phyloP scores from a whole-genome alignment of 2,797 vertebrate species.

The Simalia tracyae region DNA sequence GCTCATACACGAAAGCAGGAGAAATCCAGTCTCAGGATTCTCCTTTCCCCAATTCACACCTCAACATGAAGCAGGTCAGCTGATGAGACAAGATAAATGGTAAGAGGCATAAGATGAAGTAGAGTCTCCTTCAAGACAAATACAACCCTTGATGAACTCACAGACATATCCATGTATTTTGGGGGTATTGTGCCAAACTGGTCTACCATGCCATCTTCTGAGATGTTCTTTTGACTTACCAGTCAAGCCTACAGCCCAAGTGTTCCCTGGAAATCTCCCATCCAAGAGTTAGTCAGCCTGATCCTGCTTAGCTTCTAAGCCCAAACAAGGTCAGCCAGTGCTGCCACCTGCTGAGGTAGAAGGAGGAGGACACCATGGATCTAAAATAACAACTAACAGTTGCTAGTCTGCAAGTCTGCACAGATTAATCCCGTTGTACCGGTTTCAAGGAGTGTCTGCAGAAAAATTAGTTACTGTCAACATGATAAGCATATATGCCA shows the following conservation, averaged over 20 bases:
- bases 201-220: neutral
- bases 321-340: neutral
- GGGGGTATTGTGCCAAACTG: neutral
- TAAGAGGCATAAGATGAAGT: neutral
- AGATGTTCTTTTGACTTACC: neutral
- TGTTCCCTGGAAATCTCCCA: neutral
- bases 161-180: neutral
- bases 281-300: neutral
- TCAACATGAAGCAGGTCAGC: neutral
- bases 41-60: neutral
- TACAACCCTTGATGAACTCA: neutral
- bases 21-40: neutral
- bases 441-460: neutral
- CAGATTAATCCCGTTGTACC: neutral
- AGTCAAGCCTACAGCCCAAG: neutral
- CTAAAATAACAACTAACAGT: neutral
- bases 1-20: neutral
- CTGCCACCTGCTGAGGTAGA: neutral
- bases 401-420: neutral
- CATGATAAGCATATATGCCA: neutral
- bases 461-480: neutral
- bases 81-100: neutral
- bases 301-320: neutral
- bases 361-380: neutral
- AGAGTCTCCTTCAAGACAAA: neutral